These are phyloP conservation scores for Naso thynnoides DNA, from an alignment of 2,797 vertebrate genomes.

Conservation along the genomic window DNA sequence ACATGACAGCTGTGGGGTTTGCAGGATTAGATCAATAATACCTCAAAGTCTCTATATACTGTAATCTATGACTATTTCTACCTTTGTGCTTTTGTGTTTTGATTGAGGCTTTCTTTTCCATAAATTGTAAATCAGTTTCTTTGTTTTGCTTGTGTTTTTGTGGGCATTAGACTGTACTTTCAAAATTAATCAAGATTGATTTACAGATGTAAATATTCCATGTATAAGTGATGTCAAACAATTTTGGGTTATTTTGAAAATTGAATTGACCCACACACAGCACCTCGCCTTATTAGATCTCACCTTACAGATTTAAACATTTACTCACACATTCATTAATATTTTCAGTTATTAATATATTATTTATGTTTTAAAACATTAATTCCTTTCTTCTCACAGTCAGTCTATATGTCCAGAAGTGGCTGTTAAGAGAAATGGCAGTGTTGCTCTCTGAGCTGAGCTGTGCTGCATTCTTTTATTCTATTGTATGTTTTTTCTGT, in stretches of 20 bases:
- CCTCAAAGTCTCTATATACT: constrained; percentile 11
- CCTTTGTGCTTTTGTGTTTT: not conserved
- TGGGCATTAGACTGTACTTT: constrained; percentile 22
- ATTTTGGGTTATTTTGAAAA: constrained; percentile 9
- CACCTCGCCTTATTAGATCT: not conserved
- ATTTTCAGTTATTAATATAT: not conserved
- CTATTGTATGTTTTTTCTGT: too few relatives aligned
- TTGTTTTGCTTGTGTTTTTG: not conserved
- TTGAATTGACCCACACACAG: not conserved
- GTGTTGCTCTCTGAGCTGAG: not conserved
- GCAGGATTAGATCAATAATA: not conserved
- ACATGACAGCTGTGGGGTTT: constrained; percentile 4
- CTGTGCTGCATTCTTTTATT: not conserved
- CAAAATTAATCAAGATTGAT: constrained; percentile 25
- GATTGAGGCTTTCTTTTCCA: constrained; percentile 1
- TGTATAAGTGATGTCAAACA: constrained; percentile 29
- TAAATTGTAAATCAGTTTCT: too few relatives aligned
- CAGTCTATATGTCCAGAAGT: not conserved
- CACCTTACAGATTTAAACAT: not conserved
- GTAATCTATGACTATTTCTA: not conserved
- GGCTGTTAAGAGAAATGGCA: not conserved
- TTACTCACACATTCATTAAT: not conserved
- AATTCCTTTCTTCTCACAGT: not conserved
- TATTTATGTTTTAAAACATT: not conserved
- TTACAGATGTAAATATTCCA: constrained; percentile 19